Conservation (phyloP, 2,888 invertebrate genomes). For the Thymelicus lineola region DNA sequence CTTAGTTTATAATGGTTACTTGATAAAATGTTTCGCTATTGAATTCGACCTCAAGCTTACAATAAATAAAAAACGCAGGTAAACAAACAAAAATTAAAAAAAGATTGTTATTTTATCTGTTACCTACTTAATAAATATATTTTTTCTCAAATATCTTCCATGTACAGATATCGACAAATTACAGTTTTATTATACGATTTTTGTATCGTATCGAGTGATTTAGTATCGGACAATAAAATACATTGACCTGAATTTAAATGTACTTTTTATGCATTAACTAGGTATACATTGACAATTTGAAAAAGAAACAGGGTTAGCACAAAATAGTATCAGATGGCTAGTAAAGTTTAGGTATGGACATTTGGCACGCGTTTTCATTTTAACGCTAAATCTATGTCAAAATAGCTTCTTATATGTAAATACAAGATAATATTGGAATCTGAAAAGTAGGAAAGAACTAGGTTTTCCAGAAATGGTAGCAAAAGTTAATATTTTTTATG, state of each 20-base stretch:
- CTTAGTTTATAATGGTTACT: no score
- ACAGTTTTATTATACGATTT: no score
- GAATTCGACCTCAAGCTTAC: no score
- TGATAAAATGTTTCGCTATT: no score
- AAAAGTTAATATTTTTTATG: no score
- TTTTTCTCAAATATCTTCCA: background rate
- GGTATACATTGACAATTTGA: conserved; percentile 27
- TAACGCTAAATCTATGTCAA: background rate
- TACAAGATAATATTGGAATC: background rate
- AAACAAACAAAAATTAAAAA: no score
- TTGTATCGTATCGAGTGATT: no score
- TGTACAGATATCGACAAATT: background rate
- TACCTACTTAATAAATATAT: no score
- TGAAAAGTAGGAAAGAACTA: background rate
- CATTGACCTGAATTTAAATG: no score
- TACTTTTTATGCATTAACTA: background rate
- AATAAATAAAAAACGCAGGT: no score
- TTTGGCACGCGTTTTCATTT: conserved; percentile 24
- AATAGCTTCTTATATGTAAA: conserved; percentile 21
- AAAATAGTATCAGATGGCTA: conserved; percentile 8
- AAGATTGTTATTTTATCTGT: no score
- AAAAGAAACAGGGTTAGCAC: conserved; percentile 16
- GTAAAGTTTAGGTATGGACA: background rate
- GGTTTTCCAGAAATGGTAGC: background rate
- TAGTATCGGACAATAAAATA: no score